A percentile compares a stretch with the other conserved stretches of the same genome.
Evolutionary conservation across 2,888 invertebrate genomes (phyloP).

Genomic region (Cremastinae sp.): DNA sequence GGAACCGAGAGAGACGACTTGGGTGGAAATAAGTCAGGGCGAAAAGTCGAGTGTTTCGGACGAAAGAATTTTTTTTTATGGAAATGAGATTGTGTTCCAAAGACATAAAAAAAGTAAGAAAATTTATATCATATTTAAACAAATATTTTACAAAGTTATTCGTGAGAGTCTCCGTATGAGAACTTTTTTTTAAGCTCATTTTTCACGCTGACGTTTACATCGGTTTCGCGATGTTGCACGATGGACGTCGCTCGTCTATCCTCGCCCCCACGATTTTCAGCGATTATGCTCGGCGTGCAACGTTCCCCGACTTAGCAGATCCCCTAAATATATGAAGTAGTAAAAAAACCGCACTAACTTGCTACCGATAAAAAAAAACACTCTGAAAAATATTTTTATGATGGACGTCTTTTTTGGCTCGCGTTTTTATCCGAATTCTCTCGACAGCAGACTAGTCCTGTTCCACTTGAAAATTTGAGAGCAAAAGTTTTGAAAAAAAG

Average conservation of each 20-base stretch:
- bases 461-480: no score
- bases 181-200: slow-evolving; percentile 27
- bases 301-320: slow-evolving; percentile 26
- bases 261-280: slow-evolving; percentile 52
- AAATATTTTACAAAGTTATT: no score
- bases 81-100: neutral
- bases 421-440: no score
- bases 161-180: neutral
- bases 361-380: slow-evolving; percentile 4
- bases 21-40: neutral
- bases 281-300: slow-evolving; percentile 8
- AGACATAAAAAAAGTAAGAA: slow-evolving; percentile 34
- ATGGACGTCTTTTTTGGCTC: neutral
- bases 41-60: neutral
- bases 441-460: no score
- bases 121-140: no score
- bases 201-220: slow-evolving; percentile 31
- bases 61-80: neutral
- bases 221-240: slow-evolving; percentile 1
- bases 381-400: neutral
- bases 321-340: slow-evolving; percentile 39
- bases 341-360: slow-evolving; percentile 1
- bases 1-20: neutral
- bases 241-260: slow-evolving; percentile 50
- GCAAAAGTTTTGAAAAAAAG: no score